Evolutionary conservation across 2,797 vertebrate species (phyloP).

Genomic region (Sebastolobus alascanus): DNA sequence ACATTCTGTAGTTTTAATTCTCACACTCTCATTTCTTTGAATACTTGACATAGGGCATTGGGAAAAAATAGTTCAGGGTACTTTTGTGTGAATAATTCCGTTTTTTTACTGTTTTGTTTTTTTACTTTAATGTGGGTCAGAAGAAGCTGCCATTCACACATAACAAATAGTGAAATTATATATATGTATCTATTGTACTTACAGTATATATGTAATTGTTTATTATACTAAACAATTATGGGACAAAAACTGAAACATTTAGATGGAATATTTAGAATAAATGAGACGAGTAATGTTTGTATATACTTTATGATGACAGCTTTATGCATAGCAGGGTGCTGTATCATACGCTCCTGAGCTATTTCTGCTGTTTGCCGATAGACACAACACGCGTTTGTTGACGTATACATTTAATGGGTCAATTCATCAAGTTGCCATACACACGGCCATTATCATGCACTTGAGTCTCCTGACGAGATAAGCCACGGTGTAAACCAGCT

Average conservation of each 20-base stretch:
- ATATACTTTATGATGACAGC: not conserved
- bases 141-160: not conserved
- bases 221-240: not conserved
- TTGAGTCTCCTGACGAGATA: constrained; percentile 65
- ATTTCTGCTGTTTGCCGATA: not conserved
- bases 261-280: not conserved
- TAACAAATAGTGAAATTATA: not conserved
- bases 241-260: not conserved
- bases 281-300: not conserved
- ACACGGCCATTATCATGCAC: constrained; percentile 57
- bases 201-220: not conserved
- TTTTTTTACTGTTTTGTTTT: not conserved
- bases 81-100: not conserved
- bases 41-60: too few species aligned
- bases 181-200: too few species aligned
- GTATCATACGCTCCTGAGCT: constrained; percentile 19
- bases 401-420: constrained; percentile 69
- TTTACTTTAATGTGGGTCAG: not conserved
- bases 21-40: not conserved
- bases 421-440: constrained; percentile 56
- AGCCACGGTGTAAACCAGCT: constrained; percentile 76
- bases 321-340: not conserved
- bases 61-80: not conserved
- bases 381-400: constrained; percentile 64
- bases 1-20: not conserved